Evolutionary conservation across 2,888 invertebrate species (phyloP), one percentile per base, ranked within the genome.

Genomic region (Argynnis bischoffii): DNA sequence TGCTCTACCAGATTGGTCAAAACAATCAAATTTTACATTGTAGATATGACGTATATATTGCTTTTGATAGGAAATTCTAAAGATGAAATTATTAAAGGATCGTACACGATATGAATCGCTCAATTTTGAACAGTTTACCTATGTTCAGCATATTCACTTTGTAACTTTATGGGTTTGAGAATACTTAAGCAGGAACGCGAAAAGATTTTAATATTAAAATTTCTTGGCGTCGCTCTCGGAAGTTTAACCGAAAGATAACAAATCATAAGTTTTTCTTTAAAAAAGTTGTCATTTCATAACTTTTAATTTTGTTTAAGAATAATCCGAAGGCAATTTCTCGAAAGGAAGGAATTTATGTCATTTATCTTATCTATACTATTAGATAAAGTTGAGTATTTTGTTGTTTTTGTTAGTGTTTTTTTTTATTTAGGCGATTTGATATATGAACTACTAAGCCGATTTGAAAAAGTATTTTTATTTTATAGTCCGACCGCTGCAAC

Each of bases 151-250:
- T 63, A 63, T 53, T 54, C 63, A 54, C 54, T 55, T 63, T 21
- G 41, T 26, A 63, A 54, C 54, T 63, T 63, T 55, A 54, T 54
- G 51, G 41, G n/a, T 63, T 54, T 55, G 21, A 41, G 46, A 54
- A 63, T 46, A 6, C 46, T 54, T 55, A 46, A 54, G 54, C n/a
- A 6, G 63, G 26, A 47, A 54, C 63, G 55, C 48, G 48, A 59
- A 48, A 57, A 65, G 51, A n/a, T 53, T 66, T 66, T 51, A 55
- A 61, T 66, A 48, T 55, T 48, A 66, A 66, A 55, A 50, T 48
- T 55, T 55, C 60, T 16, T 31, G 31, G 21, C 54, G 48, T 18
- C 47, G 46, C 51, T 18, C 31, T 64, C 41, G 47, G 35, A 65
- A 65, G 47, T 56, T 54, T 46, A 54, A 59, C 46, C 46, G 26